Base-by-base conservation (phyloP, 2,113 vertebrate species). In the Thymallus thymallus region DNA sequence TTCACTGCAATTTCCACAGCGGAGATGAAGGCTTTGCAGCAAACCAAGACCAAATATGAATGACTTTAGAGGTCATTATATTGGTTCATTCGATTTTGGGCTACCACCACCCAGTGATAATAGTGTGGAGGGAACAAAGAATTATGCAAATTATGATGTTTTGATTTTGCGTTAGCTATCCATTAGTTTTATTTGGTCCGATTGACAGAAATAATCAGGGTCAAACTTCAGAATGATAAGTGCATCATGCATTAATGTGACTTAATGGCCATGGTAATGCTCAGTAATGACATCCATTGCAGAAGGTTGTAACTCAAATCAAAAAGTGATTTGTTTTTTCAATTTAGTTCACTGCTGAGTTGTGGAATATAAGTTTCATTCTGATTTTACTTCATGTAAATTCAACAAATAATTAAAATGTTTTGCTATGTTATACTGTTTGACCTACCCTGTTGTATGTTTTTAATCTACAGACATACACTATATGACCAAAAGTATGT, bases 1-100 rank as follows among this genome's bases (percentile, higher is more conserved):
- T 76, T 62, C 24, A 55, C n/a, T 10, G 24, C 62, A 23, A 26
- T 74, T 74, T 60, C 46, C 46, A 1, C 29, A 16, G 64, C 12
- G 45, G 23, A 18, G 61, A 51, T 16, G n/a, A 13, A 51, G 23
- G n/a, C 16, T 72, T 64, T 63, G 77, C 65, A 35, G 48, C 65
- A 64, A 68, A 63, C 5, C 70, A 23, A 29, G 67, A 51, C 32
- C 51, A 78, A 45, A 14, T 68, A 73, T 41, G 63, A 78, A 18
- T 69, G 13, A 55, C 67, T 48, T 69, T 69, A 18, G 12, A 51
- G 48, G 48, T 51, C 48, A 16, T 51, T 18, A 51, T 16, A 51
- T 51, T 14, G 18, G 48, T 51, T 51, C 48, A 51, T 51, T 18
- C 13, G 1, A 18, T 51, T 51, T 51, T 51, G 16, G 14, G 12